A percentile compares a stretch with the other conserved stretches of the same genome.
Conservation (phyloP, 2,113 vertebrate species). For the Lethenteron camtschaticum region DNA sequence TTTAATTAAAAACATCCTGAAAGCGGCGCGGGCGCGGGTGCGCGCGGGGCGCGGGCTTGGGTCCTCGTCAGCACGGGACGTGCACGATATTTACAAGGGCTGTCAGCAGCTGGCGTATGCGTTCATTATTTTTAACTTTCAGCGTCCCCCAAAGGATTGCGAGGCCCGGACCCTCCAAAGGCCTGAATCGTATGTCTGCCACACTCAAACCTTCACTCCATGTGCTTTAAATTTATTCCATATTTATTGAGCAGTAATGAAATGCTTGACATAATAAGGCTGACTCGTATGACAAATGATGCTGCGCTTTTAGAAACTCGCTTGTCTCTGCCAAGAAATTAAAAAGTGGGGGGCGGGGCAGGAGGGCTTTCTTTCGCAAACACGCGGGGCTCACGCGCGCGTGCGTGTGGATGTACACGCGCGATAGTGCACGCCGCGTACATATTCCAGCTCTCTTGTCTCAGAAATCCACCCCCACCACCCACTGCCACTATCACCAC, state of each 20-base stretch:
- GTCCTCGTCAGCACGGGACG: constrained; percentile 3
- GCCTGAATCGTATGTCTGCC: constrained; percentile 2
- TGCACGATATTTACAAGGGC: constrained; percentile 1
- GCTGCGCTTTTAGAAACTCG: neutral
- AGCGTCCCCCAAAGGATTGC: neutral
- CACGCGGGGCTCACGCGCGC: no score
- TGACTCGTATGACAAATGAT: constrained; percentile 5
- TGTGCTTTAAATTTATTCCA: constrained; percentile 2
- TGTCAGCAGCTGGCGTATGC: constrained; percentile 5
- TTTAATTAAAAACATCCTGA: constrained; percentile 6
- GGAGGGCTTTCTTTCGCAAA: no score
- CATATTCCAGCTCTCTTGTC: no score
- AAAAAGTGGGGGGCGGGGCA: no score
- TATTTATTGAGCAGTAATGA: constrained; percentile 5
- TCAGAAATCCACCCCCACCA: no score
- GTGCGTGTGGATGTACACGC: no score
- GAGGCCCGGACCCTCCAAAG: neutral
- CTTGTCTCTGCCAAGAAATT: neutral
- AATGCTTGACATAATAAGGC: constrained; percentile 6
- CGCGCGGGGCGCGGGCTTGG: neutral
- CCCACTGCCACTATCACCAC: no score
- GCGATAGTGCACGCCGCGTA: no score
- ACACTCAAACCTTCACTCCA: constrained; percentile 1
- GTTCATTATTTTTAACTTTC: constrained; percentile 6
- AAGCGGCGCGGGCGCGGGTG: neutral